These are phyloP conservation scores for Agrotis segetum DNA, from an alignment of 2,888 invertebrate genomes.

Conservation along the genomic window DNA sequence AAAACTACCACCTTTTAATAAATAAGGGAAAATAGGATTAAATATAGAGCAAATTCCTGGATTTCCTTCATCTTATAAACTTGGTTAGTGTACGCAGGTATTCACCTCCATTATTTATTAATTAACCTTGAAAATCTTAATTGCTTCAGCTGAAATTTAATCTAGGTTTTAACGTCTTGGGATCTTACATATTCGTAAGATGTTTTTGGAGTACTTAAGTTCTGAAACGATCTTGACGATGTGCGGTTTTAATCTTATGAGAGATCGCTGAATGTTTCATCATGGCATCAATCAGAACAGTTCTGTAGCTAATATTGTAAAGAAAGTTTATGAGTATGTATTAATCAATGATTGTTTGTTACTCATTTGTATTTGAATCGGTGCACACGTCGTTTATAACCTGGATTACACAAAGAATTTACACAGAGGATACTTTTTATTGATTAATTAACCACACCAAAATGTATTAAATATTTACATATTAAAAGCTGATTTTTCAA, in stretches of 20 bases:
- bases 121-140: conserved; percentile 55
- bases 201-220: conserved; percentile 9
- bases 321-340: too few relatives aligned
- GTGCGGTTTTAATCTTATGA: background rate
- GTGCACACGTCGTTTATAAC: too few relatives aligned
- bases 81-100: conserved; percentile 32
- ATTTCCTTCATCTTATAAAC: conserved; percentile 36
- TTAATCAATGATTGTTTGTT: too few relatives aligned
- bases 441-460: too few relatives aligned
- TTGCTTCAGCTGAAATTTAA: conserved; percentile 57
- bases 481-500: too few relatives aligned
- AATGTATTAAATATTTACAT: too few relatives aligned
- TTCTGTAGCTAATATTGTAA: too few relatives aligned
- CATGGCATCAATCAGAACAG: too few relatives aligned
- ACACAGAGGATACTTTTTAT: too few relatives aligned
- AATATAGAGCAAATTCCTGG: background rate
- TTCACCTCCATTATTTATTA: conserved; percentile 55
- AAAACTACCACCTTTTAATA: background rate
- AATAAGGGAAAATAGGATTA: background rate
- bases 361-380: too few relatives aligned
- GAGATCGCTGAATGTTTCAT: too few relatives aligned
- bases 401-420: too few relatives aligned
- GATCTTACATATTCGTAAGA: background rate
- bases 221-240: background rate
- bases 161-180: conserved; percentile 22